phyloP scores from a whole-genome alignment of 2,797 vertebrate species.

The Nyctibius grandis region DNA sequence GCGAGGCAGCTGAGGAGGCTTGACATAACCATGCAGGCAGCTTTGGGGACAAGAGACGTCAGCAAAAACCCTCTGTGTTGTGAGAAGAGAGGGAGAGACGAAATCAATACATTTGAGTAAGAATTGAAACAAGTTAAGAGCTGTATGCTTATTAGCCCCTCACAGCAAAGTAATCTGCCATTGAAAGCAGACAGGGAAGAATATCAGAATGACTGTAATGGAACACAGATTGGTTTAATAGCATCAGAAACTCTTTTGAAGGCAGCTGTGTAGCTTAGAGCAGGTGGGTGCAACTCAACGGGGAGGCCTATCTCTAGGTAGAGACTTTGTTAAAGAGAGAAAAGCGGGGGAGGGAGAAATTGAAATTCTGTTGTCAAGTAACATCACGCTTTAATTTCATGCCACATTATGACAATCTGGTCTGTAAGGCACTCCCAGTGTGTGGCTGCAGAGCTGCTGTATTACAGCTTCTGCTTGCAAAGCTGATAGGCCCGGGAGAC shows the following conservation, averaged over 20 bases:
- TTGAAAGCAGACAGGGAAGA: slow-evolving; percentile 4
- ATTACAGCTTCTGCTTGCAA: slow-evolving; percentile 7
- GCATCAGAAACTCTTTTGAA: slow-evolving; percentile 36
- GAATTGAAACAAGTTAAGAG: slow-evolving; percentile 59
- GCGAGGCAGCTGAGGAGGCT: background rate
- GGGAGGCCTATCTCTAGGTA: background rate
- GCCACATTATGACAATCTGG: slow-evolving; percentile 70
- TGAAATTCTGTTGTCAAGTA: slow-evolving; percentile 65
- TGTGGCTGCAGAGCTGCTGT: slow-evolving; percentile 36
- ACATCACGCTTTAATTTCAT: slow-evolving; percentile 73
- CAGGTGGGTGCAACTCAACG: slow-evolving; percentile 24
- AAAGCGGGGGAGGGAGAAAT: background rate
- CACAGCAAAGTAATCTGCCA: slow-evolving; percentile 38
- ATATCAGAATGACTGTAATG: background rate
- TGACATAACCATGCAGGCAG: background rate
- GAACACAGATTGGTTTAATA: slow-evolving; percentile 35
- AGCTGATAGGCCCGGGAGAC: slow-evolving; percentile 36
- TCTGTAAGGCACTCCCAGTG: slow-evolving; percentile 47
- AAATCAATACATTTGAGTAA: background rate
- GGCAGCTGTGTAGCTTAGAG: slow-evolving; percentile 27
- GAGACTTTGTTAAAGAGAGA: background rate
- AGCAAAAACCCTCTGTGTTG: background rate
- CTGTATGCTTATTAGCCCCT: slow-evolving; percentile 42
- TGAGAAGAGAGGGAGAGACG: background rate
- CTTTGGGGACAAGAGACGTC: background rate